phyloP scores from a whole-genome alignment of 1,140 invertebrate species.

The Orchesella cincta region DNA sequence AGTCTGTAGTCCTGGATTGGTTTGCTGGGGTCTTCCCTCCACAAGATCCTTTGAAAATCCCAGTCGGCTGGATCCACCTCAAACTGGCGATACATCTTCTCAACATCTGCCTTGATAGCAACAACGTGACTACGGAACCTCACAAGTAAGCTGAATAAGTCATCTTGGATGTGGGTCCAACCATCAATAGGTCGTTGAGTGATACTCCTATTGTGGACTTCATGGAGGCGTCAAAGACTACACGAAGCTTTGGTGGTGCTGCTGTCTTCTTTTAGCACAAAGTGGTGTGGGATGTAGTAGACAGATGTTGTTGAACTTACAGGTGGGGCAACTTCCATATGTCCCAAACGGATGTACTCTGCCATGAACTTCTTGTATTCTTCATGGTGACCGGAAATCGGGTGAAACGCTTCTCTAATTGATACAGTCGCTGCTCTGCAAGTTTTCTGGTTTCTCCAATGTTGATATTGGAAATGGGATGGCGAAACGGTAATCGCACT shows the following conservation, averaged over 20 bases:
- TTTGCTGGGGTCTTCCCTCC: conserved; percentile 33
- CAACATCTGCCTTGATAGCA: conserved; percentile 56
- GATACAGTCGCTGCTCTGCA: too few species aligned
- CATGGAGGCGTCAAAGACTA: conserved; percentile 51
- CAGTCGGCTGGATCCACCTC: conserved; percentile 32
- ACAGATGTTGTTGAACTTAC: neutral
- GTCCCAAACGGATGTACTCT: neutral
- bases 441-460: too few species aligned
- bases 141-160: conserved; percentile 55
- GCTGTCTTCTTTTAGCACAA: conserved; percentile 49
- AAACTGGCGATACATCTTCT: conserved; percentile 55
- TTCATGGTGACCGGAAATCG: neutral
- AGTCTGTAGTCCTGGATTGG: conserved; percentile 18
- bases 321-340: conserved; percentile 28
- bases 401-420: neutral
- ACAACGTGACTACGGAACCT: conserved; percentile 54
- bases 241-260: conserved; percentile 47
- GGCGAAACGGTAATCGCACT: conserved; percentile 48
- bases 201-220: conserved; percentile 42
- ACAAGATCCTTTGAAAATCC: conserved; percentile 47
- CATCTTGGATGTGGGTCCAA: conserved; percentile 56
- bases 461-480: too few species aligned
- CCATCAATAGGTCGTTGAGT: conserved; percentile 50
- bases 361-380: neutral
- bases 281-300: conserved; percentile 51